A percentile compares a stretch with the other conserved stretches of the same genome.
Evolutionary conservation across 2,797 vertebrate species (phyloP).

Genomic region (Acrocephalus scirpaceus): DNA sequence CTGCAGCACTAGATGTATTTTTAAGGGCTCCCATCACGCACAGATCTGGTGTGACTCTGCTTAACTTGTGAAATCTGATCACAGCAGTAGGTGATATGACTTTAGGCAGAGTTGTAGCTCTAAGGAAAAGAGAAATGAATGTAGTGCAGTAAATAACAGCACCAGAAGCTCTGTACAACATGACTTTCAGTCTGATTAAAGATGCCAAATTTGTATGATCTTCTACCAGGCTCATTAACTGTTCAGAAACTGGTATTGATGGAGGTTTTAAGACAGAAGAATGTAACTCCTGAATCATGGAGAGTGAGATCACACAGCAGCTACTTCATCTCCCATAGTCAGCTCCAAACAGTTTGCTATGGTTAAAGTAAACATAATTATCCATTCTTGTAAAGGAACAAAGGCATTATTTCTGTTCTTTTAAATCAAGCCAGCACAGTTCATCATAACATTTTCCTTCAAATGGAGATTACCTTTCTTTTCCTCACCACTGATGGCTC

Average conservation of each 20-base stretch:
- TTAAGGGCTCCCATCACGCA: background rate
- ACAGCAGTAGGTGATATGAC: background rate
- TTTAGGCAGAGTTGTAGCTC: background rate
- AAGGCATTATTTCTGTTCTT: background rate
- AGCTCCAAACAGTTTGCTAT: background rate
- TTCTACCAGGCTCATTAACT: background rate
- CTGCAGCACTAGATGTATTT: background rate
- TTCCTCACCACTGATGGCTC: background rate
- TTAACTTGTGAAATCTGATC: constrained; percentile 10
- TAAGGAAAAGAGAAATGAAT: background rate
- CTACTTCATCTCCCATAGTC: background rate
- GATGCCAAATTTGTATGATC: background rate
- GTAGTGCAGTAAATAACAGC: background rate
- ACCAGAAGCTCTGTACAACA: background rate
- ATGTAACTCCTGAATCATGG: background rate
- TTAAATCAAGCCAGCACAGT: background rate
- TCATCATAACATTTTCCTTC: background rate
- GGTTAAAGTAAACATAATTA: background rate
- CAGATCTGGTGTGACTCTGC: background rate
- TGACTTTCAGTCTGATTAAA: background rate
- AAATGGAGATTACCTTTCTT: background rate
- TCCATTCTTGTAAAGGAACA: background rate
- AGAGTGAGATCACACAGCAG: background rate
- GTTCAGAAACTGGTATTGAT: background rate
- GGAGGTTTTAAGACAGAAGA: background rate